phyloP scores from a whole-genome alignment of 2,888 invertebrate species.

The Nowickia ferox region DNA sequence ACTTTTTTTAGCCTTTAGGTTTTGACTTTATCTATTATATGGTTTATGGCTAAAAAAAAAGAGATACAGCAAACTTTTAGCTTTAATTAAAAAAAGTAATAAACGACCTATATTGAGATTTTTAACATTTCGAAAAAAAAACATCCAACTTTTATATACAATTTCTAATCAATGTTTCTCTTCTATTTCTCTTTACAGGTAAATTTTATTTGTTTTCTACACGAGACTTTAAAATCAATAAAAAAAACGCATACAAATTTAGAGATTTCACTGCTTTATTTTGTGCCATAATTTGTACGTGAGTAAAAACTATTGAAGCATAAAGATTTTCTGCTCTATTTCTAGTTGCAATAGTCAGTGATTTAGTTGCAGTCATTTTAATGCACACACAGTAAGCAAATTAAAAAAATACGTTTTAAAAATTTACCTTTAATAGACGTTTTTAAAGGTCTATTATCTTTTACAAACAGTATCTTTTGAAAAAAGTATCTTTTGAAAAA shows the following conservation, averaged over 20 bases:
- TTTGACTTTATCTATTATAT: conserved; percentile 6
- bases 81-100: not conserved
- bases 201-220: conserved; percentile 26
- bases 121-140: not conserved
- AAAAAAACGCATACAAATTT: conserved; percentile 18
- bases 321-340: conserved; percentile 64
- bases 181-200: conserved; percentile 61
- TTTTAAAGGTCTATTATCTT: no score
- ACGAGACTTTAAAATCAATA: not conserved
- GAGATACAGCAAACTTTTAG: not conserved
- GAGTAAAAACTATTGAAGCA: conserved; percentile 68
- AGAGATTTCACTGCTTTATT: not conserved
- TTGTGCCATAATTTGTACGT: conserved; percentile 48
- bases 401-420: not conserved
- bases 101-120: conserved; percentile 38
- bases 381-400: not conserved
- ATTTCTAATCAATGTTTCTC: conserved; percentile 14
- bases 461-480: no score
- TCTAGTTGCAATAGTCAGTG: conserved; percentile 33
- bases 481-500: no score
- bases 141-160: not conserved
- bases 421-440: no score
- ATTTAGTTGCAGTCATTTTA: conserved; percentile 29
- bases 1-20: conserved; percentile 9
- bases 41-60: not conserved